These are phyloP conservation scores for Melanotus villosus DNA, from an alignment of 2,888 invertebrate species.

Conservation along the genomic window DNA sequence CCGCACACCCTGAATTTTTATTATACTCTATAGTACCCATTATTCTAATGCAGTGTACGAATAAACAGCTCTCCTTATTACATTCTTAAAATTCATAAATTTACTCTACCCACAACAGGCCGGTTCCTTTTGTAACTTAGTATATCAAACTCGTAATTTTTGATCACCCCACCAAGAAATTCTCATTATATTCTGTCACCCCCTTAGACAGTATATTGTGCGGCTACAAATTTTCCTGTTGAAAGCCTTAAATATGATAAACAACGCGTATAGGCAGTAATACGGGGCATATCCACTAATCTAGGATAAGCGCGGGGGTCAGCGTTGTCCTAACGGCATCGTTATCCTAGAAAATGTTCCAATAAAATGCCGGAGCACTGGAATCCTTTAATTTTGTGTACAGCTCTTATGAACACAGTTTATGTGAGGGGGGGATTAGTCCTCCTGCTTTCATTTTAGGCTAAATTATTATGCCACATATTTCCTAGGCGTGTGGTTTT, in stretches of 20 bases:
- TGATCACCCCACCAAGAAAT: constrained; percentile 6
- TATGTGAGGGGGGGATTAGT: constrained; percentile 42
- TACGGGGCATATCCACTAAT: constrained; percentile 35
- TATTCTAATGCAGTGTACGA: neutral
- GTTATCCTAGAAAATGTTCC: constrained; percentile 43
- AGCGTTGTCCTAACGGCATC: constrained; percentile 34
- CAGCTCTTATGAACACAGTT: constrained; percentile 40
- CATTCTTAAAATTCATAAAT: neutral
- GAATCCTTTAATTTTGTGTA: constrained; percentile 45
- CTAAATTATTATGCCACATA: constrained; percentile 15
- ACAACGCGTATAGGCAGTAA: constrained; percentile 24
- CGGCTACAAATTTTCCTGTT: constrained; percentile 10
- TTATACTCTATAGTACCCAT: neutral
- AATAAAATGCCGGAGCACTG: constrained; percentile 38
- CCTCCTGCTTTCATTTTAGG: constrained; percentile 28
- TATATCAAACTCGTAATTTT: neutral
- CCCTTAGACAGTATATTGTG: neutral
- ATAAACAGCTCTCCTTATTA: constrained; percentile 5
- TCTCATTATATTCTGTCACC: constrained; percentile 5
- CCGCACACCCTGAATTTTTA: constrained; percentile 14
- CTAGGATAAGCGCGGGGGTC: constrained; percentile 38
- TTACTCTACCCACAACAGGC: neutral
- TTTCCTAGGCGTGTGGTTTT: constrained; percentile 1
- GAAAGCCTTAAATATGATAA: constrained; percentile 31
- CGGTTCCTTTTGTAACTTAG: too few species aligned